Evolutionary conservation across 2,888 invertebrate genomes (phyloP).

Genomic region (Agrypnus murinus): DNA sequence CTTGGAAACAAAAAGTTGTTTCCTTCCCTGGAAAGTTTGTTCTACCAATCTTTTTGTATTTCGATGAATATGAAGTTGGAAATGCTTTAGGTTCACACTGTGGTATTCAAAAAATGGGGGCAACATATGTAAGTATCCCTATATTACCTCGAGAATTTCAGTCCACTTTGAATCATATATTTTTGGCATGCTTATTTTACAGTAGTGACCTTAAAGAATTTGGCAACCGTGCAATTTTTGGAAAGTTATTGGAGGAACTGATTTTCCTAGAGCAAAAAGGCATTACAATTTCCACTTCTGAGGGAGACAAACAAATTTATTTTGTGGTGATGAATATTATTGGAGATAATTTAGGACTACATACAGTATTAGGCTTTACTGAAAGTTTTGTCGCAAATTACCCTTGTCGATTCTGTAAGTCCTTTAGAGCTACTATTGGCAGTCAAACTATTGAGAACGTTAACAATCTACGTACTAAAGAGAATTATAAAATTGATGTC

Average conservation of each 20-base stretch:
- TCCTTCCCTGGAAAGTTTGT: too few species aligned
- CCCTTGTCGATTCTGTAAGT: constrained; percentile 31
- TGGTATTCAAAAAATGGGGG: background rate
- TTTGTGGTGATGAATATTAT: background rate
- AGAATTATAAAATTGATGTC: constrained; percentile 33
- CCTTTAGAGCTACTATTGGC: constrained; percentile 39
- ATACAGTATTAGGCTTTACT: background rate
- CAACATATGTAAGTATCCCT: background rate
- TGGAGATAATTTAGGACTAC: constrained; percentile 3
- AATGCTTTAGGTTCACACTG: background rate
- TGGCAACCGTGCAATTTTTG: constrained; percentile 57
- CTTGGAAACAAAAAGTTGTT: background rate
- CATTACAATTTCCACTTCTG: background rate
- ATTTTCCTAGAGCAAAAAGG: constrained; percentile 52
- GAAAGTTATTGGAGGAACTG: constrained; percentile 56
- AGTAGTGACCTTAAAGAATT: constrained; percentile 56
- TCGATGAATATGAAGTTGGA: background rate
- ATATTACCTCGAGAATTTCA: background rate
- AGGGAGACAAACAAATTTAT: too few species aligned
- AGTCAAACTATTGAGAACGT: background rate
- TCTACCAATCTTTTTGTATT: background rate
- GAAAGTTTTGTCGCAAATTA: background rate
- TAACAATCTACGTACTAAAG: background rate
- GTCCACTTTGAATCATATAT: background rate
- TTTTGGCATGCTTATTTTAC: constrained; percentile 57